phyloP scores from a whole-genome alignment of 1,140 invertebrate species.

The Coptotermes formosanus region DNA sequence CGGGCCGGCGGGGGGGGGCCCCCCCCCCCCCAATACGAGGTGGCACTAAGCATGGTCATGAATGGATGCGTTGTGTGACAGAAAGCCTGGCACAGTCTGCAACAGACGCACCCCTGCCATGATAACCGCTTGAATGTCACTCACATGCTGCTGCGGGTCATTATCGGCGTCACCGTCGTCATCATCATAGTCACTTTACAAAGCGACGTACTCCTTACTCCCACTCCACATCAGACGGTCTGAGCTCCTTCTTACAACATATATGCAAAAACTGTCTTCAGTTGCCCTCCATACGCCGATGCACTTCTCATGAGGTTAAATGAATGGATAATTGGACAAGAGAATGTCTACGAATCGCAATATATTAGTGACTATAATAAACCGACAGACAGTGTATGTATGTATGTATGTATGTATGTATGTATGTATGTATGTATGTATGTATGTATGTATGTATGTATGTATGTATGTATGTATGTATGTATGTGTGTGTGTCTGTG shows the following conservation, averaged over 20 bases:
- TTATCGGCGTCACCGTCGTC: too few species aligned
- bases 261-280: background rate
- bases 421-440: constrained; percentile 17
- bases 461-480: background rate
- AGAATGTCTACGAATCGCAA: too few species aligned
- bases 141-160: background rate
- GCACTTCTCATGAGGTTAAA: background rate
- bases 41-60: background rate
- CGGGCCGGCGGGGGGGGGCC: too few species aligned
- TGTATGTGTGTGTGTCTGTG: background rate
- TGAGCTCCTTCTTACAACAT: background rate
- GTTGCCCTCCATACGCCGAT: background rate
- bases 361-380: too few species aligned
- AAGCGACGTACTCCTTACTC: background rate
- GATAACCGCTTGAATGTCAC: background rate
- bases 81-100: background rate
- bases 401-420: background rate
- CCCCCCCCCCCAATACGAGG: background rate
- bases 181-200: too few species aligned
- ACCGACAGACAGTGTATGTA: background rate
- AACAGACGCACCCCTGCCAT: background rate
- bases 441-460: background rate
- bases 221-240: background rate
- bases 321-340: too few species aligned
- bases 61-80: background rate